Evolutionary conservation across 2,888 invertebrate species (phyloP).

Genomic region (Drosophila neonasuta): DNA sequence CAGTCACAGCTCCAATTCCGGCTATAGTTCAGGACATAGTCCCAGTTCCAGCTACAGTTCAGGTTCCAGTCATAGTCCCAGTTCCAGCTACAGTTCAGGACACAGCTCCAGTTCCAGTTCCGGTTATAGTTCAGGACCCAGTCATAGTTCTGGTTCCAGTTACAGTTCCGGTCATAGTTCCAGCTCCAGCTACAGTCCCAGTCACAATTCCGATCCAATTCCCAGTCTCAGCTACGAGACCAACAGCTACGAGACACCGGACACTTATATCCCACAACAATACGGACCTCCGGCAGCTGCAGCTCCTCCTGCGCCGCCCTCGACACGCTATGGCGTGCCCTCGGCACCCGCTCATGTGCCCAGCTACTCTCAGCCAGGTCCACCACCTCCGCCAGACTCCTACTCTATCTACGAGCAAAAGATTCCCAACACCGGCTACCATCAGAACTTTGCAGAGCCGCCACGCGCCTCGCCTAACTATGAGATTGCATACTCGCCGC

Average conservation of each 20-base stretch:
- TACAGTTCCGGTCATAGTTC: not conserved
- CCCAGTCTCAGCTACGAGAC: conserved; percentile 1
- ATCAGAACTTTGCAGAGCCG: conserved; percentile 77
- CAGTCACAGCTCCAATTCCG: not conserved
- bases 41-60: not conserved
- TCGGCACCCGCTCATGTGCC: conserved; percentile 38
- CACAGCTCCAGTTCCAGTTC: not conserved
- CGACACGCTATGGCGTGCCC: conserved; percentile 63
- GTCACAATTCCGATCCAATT: not conserved
- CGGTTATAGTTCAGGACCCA: not conserved
- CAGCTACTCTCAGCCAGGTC: conserved; percentile 34
- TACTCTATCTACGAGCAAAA: conserved; percentile 71
- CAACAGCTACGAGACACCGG: conserved; percentile 40
- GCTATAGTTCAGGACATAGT: no score
- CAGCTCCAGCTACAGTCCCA: not conserved
- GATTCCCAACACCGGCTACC: conserved; percentile 70
- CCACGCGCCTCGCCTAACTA: conserved; percentile 55
- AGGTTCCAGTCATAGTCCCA: conserved; percentile 11
- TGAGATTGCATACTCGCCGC: conserved; percentile 78
- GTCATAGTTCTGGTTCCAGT: not conserved
- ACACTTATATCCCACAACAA: conserved; percentile 42
- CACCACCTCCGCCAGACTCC: conserved; percentile 49
- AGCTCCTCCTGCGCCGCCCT: conserved; percentile 30
- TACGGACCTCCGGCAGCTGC: conserved; percentile 32
- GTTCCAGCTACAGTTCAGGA: not conserved